Percentiles rank a stretch among this genome's conserved stretches.
Conservation (phyloP, 2,113 vertebrate genomes). For the Electrona antarctica region DNA sequence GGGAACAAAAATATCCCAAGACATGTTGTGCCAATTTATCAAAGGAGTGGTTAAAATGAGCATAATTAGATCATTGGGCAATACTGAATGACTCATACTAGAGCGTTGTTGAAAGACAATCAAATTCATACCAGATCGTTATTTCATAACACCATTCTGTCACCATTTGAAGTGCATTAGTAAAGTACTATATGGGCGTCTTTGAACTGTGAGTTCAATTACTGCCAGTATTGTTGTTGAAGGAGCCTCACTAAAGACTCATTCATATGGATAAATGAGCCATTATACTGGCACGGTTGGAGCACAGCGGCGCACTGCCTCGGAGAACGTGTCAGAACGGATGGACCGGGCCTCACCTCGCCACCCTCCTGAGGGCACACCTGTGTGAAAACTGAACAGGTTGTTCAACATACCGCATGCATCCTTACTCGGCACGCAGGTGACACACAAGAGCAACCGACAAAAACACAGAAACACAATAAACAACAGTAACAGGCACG, state of each 20-base stretch:
- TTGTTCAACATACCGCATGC: conserved; percentile 61
- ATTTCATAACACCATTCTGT: background rate
- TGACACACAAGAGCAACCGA: conserved; percentile 9
- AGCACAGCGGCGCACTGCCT: background rate
- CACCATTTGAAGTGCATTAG: background rate
- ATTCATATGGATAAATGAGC: background rate
- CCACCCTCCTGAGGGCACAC: conserved; percentile 38
- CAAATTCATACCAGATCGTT: background rate
- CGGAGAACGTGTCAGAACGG: conserved; percentile 10
- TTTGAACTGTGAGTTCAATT: background rate
- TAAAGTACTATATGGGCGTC: background rate
- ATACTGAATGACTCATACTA: background rate
- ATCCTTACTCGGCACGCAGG: conserved; percentile 2
- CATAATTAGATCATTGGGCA: background rate
- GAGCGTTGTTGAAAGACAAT: background rate
- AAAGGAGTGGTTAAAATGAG: conserved; percentile 1
- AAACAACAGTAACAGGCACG: conserved; percentile 6
- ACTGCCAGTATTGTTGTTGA: background rate
- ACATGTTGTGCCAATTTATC: conserved; percentile 17
- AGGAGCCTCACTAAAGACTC: conserved; percentile 11
- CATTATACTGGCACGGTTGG: conserved; percentile 18
- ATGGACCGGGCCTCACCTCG: conserved; percentile 9
- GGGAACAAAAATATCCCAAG: conserved; percentile 12
- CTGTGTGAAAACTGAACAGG: conserved; percentile 63
- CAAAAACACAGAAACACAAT: background rate